Evolutionary conservation across 1,140 invertebrate genomes (phyloP), one percentile per base, ranked within the genome.

Genomic region (Cydia pomonella): DNA sequence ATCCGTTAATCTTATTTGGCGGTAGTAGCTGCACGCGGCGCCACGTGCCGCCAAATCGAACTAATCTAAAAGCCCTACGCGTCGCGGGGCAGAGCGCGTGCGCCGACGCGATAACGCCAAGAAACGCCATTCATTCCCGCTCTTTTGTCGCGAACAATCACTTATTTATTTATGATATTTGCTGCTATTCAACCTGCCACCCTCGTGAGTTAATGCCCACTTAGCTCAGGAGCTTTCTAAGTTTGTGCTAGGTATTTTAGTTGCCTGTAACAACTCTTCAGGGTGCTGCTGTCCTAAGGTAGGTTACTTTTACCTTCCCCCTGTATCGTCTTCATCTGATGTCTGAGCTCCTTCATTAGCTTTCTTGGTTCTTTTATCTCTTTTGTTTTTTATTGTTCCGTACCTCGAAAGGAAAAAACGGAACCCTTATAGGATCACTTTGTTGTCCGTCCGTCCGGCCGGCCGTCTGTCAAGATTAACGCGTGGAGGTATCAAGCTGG

Each of bases 151-250:
- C 80, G 80, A 91, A 91, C 89, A 92, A 92, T 93, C 86, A 85
- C 87, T 86, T 92, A 92, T 91, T 89, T 93, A 93, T 92, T 92
- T 92, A 92, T 93, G 86, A 92, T 91, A 93, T 92, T 92, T 90
- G 85, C 84, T 85, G 85, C 82, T 83, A 86, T 80, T 83, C 84
- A 87, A 88, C 87, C 90, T 88, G 85, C 88, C 88, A 87, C 87
- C 89, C 90, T 84, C 77, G 75, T 79, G 77, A 82, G 73, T 82
- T 85, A 86, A 83, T 84, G 80, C 78, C 78, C 82, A 82, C 79
- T 82, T 84, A 82, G 77, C 76, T 80, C 33, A 25, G 18, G 16
- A 25, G 75, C 16, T 25, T 63, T 18, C 18, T 72, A 64, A 66
- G 38, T 21, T 47, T 18, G 13, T 66, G 47, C 16, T 9, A 53